Percentiles rank a stretch among this genome's conserved stretches.
Conservation (phyloP, 2,888 invertebrate genomes). For the Sarcophaga variegata region DNA sequence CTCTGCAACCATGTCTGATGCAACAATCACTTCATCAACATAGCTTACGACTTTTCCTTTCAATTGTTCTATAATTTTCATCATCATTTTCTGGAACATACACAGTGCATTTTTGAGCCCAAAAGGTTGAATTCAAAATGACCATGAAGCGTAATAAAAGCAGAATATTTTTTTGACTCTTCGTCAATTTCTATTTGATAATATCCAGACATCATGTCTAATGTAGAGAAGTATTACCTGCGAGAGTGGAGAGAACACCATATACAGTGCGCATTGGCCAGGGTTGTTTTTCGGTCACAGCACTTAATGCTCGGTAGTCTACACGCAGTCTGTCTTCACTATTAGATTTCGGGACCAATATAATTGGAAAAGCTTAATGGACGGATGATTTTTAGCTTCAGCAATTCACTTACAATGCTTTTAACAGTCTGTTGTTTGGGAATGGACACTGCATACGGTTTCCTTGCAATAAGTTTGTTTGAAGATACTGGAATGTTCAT, state of each 20-base stretch:
- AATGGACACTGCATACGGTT: constrained; percentile 54
- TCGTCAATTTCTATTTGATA: constrained; percentile 43
- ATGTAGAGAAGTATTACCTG: constrained; percentile 63
- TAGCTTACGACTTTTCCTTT: constrained; percentile 55
- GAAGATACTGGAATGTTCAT: constrained; percentile 46
- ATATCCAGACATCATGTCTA: constrained; percentile 12
- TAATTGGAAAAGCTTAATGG: constrained; percentile 39
- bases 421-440: constrained; percentile 33
- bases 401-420: too few relatives aligned
- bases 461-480: constrained; percentile 46
- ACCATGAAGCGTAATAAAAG: constrained; percentile 69
- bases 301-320: too few relatives aligned
- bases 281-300: background rate
- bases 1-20: constrained; percentile 49
- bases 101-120: constrained; percentile 38
- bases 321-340: too few relatives aligned
- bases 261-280: constrained; percentile 65
- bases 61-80: constrained; percentile 34
- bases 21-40: constrained; percentile 60
- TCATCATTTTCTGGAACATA: constrained; percentile 5
- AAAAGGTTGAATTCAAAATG: constrained; percentile 64
- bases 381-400: background rate
- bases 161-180: constrained; percentile 68
- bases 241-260: constrained; percentile 73
- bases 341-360: too few relatives aligned